These are phyloP conservation scores for Sebastes vulpes DNA, from an alignment of 2,797 vertebrate species.

Conservation along the genomic window DNA sequence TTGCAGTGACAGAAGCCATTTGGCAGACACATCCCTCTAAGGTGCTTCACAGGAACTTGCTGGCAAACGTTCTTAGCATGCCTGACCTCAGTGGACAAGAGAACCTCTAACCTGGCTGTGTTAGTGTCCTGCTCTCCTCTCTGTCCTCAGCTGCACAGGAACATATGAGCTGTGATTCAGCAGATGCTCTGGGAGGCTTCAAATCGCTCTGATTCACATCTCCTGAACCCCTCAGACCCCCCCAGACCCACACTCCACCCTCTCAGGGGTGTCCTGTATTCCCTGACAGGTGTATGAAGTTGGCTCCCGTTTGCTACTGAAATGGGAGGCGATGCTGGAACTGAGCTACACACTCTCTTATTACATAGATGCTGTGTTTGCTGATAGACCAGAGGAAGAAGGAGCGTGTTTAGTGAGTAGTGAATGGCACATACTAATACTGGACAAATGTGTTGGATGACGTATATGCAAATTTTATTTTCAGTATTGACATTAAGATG, in stretches of 20 bases:
- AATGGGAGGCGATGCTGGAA: not conserved
- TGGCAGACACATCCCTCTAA: not conserved
- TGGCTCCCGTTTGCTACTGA: not conserved
- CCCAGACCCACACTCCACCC: too few species aligned
- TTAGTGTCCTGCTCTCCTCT: not conserved
- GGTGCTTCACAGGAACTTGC: not conserved
- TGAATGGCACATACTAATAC: not conserved
- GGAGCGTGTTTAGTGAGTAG: not conserved
- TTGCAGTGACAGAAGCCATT: not conserved
- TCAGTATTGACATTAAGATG: too few species aligned
- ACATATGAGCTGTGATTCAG: conserved; percentile 33
- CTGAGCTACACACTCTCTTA: not conserved
- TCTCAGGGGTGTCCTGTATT: conserved; percentile 26
- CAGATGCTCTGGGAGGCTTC: conserved; percentile 64
- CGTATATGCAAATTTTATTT: too few species aligned
- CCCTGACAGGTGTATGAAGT: conserved; percentile 48
- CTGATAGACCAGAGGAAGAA: not conserved
- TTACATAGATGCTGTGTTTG: not conserved
- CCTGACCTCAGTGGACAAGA: not conserved
- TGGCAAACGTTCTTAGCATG: not conserved
- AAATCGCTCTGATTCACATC: not conserved
- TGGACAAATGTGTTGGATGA: not conserved
- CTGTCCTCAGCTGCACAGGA: conserved; percentile 10
- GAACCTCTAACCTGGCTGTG: not conserved
- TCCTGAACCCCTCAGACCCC: not conserved